A percentile compares a stretch with the other conserved stretches of the same genome.
phyloP scores from a whole-genome alignment of 2,797 vertebrate species.

The Micropoecilia bifurca region DNA sequence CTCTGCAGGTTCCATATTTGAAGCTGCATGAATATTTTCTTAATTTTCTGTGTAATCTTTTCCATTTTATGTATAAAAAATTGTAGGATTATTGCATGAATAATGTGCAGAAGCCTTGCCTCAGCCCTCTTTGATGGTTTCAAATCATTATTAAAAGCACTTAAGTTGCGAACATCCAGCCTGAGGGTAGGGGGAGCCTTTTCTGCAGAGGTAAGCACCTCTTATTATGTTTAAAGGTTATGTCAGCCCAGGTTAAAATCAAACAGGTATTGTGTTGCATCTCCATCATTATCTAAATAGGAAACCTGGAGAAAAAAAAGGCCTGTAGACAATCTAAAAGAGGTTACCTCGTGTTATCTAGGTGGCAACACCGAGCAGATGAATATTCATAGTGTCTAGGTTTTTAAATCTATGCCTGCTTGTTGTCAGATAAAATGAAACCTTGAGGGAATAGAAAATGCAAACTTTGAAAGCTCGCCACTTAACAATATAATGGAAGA shows the following conservation, averaged over 20 bases:
- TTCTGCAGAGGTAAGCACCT: constrained; percentile 48
- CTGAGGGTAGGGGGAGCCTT: constrained; percentile 4
- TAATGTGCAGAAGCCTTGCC: background rate
- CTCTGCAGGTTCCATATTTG: background rate
- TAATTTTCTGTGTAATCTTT: background rate
- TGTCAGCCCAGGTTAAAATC: constrained; percentile 58
- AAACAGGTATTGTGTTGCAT: constrained; percentile 47
- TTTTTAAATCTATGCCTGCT: constrained; percentile 30
- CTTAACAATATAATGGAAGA: background rate
- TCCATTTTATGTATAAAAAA: background rate
- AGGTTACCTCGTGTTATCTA: constrained; percentile 64
- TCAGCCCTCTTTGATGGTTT: constrained; percentile 46
- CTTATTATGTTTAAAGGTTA: constrained; percentile 59
- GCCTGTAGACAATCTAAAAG: constrained; percentile 66
- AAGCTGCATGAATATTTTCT: background rate
- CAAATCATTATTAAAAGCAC: constrained; percentile 59
- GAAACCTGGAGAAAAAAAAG: constrained; percentile 38
- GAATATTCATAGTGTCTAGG: constrained; percentile 65
- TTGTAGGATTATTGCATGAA: background rate
- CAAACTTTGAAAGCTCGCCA: constrained; percentile 15
- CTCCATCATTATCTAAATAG: constrained; percentile 60
- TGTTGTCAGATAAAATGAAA: constrained; percentile 51
- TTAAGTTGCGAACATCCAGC: constrained; percentile 45
- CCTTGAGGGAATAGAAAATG: constrained; percentile 34
- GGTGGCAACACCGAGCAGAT: constrained; percentile 54